Base-by-base conservation (phyloP, 2,113 vertebrate genomes). In the Lophius piscatorius region DNA sequence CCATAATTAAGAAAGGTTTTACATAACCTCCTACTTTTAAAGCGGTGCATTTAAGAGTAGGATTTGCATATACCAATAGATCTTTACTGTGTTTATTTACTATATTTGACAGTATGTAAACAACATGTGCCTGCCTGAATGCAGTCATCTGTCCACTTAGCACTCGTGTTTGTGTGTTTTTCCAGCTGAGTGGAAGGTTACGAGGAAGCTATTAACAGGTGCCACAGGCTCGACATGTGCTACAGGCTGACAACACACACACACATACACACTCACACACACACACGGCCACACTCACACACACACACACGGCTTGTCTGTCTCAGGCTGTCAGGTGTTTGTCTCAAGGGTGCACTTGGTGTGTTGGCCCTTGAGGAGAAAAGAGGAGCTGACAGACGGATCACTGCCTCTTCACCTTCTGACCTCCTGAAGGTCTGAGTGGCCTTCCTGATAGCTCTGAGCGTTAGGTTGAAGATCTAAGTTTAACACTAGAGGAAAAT, bases 321-420 rank as follows among this genome's bases (percentile, higher is more conserved):
- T 39, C 16, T n/a, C 3, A 4, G 36, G 41, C 59, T 16, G 34
- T 18, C 16, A 51, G 44, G 14, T 42, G 22, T 60, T 11, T 9
- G 56, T 52, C 46, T 61, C 29, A 11, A 47, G 61, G 50, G 56
- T 14, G 34, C 60, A 69, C 63, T 70, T 52, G 48, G 17, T 42
- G 41, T 31, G 54, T 47, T 14, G 33, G 33, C 26, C 16, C 40
- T 75, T 49, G 46, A 31, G 42, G 48, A 36, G 54, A 38, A 45
- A 74, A 58, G 12, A 22, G 29, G 40, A 75, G 57, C 34, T 84
- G 78, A 78, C 70, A 73, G 60, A 16, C 21, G 59, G 51, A 83
- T 85, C 49, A 34, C 21, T 52, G 31, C 52, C 66, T 63, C 76
- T 70, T 85, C 54, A 72, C 56, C 66, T 69, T 34, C 16, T 67